Evolutionary conservation across 2,888 invertebrate species (phyloP).

Genomic region (Amphimallon solstitiale): DNA sequence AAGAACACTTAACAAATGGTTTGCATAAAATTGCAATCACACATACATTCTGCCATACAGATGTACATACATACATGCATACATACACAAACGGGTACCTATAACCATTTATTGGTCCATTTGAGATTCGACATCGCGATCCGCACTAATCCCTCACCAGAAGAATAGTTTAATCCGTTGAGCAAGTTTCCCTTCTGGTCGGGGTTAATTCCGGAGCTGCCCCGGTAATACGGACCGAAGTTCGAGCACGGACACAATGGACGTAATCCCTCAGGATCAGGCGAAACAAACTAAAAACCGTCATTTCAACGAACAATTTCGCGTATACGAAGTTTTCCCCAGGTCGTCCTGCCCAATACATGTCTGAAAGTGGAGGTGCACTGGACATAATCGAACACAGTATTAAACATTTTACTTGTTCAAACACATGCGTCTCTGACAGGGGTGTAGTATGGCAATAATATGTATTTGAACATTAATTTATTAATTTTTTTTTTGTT

Average conservation of each 20-base stretch:
- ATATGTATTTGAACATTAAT: no score
- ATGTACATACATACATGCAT: no score
- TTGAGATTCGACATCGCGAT: conserved; percentile 57
- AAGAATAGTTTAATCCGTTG: conserved; percentile 60
- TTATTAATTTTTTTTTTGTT: no score
- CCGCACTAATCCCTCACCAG: conserved; percentile 59
- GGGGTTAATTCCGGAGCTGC: conserved; percentile 54
- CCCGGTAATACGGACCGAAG: conserved; percentile 54
- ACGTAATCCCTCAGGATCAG: conserved; percentile 58
- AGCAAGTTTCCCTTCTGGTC: conserved; percentile 60
- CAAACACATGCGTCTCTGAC: no score
- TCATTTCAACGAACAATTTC: conserved; percentile 59
- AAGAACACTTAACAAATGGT: no score
- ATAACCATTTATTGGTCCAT: conserved; percentile 41
- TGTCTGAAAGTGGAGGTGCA: not conserved
- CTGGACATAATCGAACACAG: not conserved
- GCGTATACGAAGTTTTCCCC: conserved; percentile 51
- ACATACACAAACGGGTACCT: not conserved
- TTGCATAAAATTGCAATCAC: no score
- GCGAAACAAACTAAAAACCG: conserved; percentile 60
- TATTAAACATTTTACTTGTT: no score
- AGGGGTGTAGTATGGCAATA: no score
- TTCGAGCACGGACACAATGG: conserved; percentile 58
- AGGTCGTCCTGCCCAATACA: not conserved
- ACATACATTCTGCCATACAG: no score